A percentile compares a stretch with the other conserved stretches of the same genome.
phyloP scores from a whole-genome alignment of 2,797 vertebrate species.

The Phoxinus dragarum region DNA sequence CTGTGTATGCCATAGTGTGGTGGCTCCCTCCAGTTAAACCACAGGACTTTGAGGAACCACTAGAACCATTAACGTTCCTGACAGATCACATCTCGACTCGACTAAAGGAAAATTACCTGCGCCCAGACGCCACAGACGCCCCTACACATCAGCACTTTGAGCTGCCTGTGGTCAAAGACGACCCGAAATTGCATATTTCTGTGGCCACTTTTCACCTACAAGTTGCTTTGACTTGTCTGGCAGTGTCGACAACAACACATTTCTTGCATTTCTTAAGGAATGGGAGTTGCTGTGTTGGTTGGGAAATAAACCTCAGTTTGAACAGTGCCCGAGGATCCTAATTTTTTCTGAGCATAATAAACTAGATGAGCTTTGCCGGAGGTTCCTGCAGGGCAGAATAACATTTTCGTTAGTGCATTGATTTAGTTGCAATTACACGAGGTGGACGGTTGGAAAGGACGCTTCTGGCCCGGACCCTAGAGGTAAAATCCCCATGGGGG shows the following conservation, averaged over 20 bases:
- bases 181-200: background rate
- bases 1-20: background rate
- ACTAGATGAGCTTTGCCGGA: conserved; percentile 29
- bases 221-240: conserved; percentile 15
- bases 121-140: conserved; percentile 43
- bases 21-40: conserved; percentile 8
- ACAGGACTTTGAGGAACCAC: conserved; percentile 1
- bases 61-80: conserved; percentile 9
- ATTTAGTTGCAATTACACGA: conserved; percentile 1
- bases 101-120: conserved; percentile 13
- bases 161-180: conserved; percentile 44
- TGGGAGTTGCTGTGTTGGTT: conserved; percentile 20
- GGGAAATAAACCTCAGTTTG: conserved; percentile 19
- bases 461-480: conserved; percentile 23
- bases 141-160: conserved; percentile 34
- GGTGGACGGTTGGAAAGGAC: conserved; percentile 30
- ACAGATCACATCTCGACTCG: background rate
- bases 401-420: conserved; percentile 21
- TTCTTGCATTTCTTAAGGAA: conserved; percentile 11
- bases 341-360: conserved; percentile 14
- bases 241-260: background rate
- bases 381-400: conserved; percentile 1
- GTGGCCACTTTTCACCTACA: conserved; percentile 1
- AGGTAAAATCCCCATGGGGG: conserved; percentile 59
- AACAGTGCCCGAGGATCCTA: conserved; percentile 17